Percentiles rank a stretch among this genome's conserved stretches.
These are phyloP conservation scores for Bellardia pandia DNA, from an alignment of 2,888 invertebrate species.

Conservation along the genomic window DNA sequence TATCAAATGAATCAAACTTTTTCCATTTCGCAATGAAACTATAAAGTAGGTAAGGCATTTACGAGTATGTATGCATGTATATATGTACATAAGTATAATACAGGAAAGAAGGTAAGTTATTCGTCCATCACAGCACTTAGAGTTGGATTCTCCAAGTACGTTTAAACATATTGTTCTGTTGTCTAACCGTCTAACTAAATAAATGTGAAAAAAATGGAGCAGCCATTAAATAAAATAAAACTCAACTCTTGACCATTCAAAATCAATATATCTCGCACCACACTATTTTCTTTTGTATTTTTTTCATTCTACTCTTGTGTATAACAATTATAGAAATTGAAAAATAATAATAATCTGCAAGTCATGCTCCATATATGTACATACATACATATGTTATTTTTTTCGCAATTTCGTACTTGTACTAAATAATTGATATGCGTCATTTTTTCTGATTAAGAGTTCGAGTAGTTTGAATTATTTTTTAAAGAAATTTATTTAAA, in stretches of 20 bases:
- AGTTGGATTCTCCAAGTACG: background rate
- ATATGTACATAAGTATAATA: too few relatives aligned
- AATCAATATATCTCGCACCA: background rate
- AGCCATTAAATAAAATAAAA: background rate
- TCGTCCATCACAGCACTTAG: background rate
- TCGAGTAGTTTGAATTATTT: background rate
- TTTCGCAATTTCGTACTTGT: slow-evolving; percentile 3
- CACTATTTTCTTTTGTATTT: background rate
- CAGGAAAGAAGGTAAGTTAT: background rate
- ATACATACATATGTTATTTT: background rate
- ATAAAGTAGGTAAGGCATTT: background rate
- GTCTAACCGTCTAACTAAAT: background rate
- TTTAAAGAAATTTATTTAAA: background rate
- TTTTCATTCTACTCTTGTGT: background rate
- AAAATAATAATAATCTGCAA: background rate
- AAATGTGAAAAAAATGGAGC: background rate
- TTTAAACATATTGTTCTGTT: background rate
- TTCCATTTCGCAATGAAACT: background rate
- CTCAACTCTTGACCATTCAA: background rate
- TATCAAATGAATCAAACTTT: background rate
- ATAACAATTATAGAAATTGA: background rate
- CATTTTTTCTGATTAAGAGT: background rate
- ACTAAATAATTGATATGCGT: background rate
- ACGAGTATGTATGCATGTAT: too few relatives aligned
- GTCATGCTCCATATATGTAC: background rate